Conservation (phyloP, 2,113 vertebrate species). For the Cephalopterus ornatus region DNA sequence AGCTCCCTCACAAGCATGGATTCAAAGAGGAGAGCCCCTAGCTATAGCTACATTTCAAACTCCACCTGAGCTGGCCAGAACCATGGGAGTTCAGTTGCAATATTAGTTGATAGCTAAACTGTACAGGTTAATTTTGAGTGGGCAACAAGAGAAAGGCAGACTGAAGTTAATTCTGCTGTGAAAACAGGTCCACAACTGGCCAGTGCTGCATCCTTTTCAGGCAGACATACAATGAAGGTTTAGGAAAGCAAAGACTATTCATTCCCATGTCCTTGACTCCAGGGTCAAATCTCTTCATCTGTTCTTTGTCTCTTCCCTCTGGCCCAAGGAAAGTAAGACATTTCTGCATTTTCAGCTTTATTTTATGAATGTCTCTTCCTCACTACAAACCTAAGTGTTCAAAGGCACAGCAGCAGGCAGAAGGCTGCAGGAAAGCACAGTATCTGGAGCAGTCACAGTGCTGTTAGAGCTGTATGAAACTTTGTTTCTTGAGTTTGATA, state of each 20-base stretch:
- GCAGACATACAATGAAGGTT: background rate
- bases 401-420: background rate
- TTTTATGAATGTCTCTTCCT: background rate
- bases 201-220: background rate
- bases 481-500: background rate
- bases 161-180: background rate
- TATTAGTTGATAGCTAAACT: background rate
- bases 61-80: background rate
- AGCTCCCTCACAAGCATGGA: background rate
- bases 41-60: background rate
- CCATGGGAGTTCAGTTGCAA: background rate
- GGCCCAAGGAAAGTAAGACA: background rate
- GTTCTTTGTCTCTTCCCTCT: background rate
- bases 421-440: background rate
- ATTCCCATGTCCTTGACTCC: background rate
- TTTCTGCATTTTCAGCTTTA: conserved; percentile 1
- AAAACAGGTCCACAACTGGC: background rate
- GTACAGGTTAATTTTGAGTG: background rate
- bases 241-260: background rate
- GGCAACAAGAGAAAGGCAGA: background rate
- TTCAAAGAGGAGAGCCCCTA: background rate
- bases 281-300: background rate
- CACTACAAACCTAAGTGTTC: background rate
- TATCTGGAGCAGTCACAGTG: background rate
- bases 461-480: background rate